These are phyloP conservation scores for Dicentrarchus labrax DNA, from an alignment of 2,113 vertebrate genomes.

Conservation along the genomic window DNA sequence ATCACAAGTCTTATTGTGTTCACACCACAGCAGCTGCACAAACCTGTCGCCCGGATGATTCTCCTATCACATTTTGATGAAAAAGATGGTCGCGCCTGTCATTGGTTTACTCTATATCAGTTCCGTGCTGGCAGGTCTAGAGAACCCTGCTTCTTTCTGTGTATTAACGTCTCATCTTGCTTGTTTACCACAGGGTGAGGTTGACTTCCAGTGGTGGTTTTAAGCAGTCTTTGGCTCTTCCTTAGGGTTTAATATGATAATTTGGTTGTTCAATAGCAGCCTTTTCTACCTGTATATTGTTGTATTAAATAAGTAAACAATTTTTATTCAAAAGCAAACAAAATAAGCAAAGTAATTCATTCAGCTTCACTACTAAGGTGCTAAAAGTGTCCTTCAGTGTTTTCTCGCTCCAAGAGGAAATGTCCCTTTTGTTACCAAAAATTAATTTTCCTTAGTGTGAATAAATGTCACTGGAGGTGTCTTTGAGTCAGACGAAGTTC, in stretches of 20 bases:
- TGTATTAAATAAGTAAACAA: background rate
- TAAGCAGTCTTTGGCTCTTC: background rate
- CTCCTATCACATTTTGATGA: background rate
- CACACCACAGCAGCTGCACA: slow-evolving; percentile 4
- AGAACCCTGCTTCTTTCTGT: background rate
- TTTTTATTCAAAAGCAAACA: background rate
- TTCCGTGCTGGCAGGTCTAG: background rate
- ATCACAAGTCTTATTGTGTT: background rate
- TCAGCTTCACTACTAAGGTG: background rate
- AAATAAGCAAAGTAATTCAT: background rate
- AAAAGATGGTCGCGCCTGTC: background rate
- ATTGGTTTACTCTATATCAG: background rate
- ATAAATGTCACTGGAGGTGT: background rate
- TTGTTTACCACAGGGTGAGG: background rate
- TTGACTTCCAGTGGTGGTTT: background rate
- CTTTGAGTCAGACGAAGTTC: background rate
- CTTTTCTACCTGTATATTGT: background rate
- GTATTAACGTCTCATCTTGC: background rate
- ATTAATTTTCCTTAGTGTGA: background rate
- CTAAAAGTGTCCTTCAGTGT: background rate
- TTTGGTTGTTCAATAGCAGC: background rate
- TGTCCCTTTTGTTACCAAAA: background rate
- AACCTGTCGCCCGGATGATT: slow-evolving; percentile 9
- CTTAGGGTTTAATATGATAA: too few species aligned
- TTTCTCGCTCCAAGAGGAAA: background rate